A percentile compares a stretch with the other conserved stretches of the same genome.
phyloP scores from a whole-genome alignment of 2,888 invertebrate species.

The Eupithecia centaureata region DNA sequence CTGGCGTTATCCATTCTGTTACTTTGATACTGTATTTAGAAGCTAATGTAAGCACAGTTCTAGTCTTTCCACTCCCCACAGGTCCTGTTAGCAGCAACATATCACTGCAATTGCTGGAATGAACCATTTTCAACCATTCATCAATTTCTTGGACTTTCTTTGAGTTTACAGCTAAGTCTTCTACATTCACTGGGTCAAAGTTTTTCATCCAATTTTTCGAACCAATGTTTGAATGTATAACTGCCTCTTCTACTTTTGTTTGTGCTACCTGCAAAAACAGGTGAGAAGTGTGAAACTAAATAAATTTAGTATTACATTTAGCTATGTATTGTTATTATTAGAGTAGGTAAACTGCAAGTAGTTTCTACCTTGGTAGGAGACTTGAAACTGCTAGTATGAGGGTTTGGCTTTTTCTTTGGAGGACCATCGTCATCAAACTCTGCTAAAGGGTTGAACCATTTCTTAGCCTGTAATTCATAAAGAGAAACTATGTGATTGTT shows the following conservation, averaged over 20 bases:
- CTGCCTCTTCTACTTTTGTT: slow-evolving; percentile 23
- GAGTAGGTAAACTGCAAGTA: not conserved
- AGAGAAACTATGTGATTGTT: not conserved
- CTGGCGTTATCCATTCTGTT: slow-evolving; percentile 93
- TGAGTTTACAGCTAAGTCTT: slow-evolving; percentile 88
- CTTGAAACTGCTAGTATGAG: slow-evolving; percentile 17
- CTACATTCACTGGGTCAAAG: slow-evolving; percentile 83
- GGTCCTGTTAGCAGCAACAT: slow-evolving; percentile 91
- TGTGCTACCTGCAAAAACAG: slow-evolving; percentile 21
- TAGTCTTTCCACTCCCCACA: slow-evolving; percentile 93
- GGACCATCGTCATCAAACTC: slow-evolving; percentile 65
- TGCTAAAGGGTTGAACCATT: slow-evolving; percentile 74
- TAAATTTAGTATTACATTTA: not conserved
- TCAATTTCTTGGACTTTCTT: slow-evolving; percentile 90
- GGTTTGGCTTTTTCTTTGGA: slow-evolving; percentile 50
- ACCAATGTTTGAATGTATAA: slow-evolving; percentile 42
- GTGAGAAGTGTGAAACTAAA: not conserved
- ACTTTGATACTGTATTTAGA: slow-evolving; percentile 84
- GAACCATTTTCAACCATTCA: slow-evolving; percentile 84
- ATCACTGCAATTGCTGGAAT: slow-evolving; percentile 61
- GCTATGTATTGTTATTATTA: no score
- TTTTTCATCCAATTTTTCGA: slow-evolving; percentile 84
- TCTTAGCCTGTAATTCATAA: slow-evolving; percentile 57
- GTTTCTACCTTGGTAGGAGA: slow-evolving; percentile 29
- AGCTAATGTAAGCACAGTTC: slow-evolving; percentile 87